Base-by-base conservation (phyloP, 2,797 vertebrate species). In the Pseudochromis fuscus region DNA sequence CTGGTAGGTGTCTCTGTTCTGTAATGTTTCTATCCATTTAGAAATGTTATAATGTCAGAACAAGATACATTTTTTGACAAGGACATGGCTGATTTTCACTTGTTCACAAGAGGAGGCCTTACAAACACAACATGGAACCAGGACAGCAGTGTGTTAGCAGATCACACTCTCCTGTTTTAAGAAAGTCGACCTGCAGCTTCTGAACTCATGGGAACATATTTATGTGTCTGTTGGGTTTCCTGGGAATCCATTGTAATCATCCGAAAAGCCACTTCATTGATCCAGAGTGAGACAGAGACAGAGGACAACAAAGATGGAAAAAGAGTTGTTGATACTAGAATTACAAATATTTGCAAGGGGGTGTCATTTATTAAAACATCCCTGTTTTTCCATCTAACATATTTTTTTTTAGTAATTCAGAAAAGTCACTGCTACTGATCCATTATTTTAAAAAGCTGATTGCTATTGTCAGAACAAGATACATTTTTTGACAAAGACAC, bases 211-310 rank as follows among this genome's bases (percentile, higher is more conserved):
- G 58, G 25, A 83, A 3, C 7, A 19, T 33, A 16, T 57, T 75
- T 67, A 18, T 66, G 35, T 62, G 16, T 71, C 37, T 5, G 0
- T 52, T 25, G 23, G 48, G 27, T 49, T 81, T 68, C 10, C 44
- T 46, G 33, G 44, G 31, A 38, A 79, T 53, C 42, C 50, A 16
- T 18, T 66, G 37, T 72, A 81, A 79, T 85, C 38, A 45, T 53
- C 21, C 75, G 19, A 77, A 85, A 81, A 80, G 67, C 25, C 48
- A 64, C n/a, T n/a, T 48, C 72, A 82, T 87, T 70, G 74, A 83
- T 81, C 51, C 18, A 61, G 45, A 64, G 52, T 44, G 23, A 25
- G 35, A 38, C 28, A 66, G 4, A 16, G 49, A 40, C 44, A 30
- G 27, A 28, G 13, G 3, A 24, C 9, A 27, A 60, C 38, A 57